Conservation (phyloP, 30 jellyfish, hydroid and myxozoan genomes). For the Mastigias papua region DNA sequence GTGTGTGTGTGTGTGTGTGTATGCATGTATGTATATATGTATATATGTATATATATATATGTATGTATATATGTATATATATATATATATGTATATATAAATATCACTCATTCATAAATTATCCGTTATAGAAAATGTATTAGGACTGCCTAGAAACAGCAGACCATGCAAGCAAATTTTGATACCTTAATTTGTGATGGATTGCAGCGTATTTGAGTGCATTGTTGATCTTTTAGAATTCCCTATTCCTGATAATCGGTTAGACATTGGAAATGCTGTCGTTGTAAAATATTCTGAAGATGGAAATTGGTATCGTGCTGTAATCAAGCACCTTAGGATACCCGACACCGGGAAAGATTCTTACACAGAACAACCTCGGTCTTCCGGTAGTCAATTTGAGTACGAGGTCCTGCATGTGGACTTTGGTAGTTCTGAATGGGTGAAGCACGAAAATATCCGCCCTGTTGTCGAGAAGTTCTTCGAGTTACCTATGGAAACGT, state of each 20-base stretch:
- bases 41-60: no score
- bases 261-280: slow-evolving; percentile 81
- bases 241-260: slow-evolving; percentile 28
- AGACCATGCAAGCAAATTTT: background rate
- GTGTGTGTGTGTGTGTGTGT: no score
- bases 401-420: slow-evolving; percentile 87
- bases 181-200: background rate
- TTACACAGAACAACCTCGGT: slow-evolving; percentile 1
- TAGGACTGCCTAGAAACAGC: no score
- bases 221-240: slow-evolving; percentile 19
- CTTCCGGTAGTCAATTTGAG: slow-evolving; percentile 23
- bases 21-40: no score
- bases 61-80: no score
- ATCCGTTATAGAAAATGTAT: no score
- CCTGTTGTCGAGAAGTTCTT: slow-evolving; percentile 89
- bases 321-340: slow-evolving; percentile 41
- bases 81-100: no score
- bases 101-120: no score
- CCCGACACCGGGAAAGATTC: slow-evolving; percentile 23
- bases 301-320: slow-evolving; percentile 86
- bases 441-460: slow-evolving; percentile 38
- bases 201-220: background rate
- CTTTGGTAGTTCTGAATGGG: slow-evolving; percentile 94
- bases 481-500: slow-evolving; percentile 89
- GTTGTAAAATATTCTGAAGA: slow-evolving; percentile 81